These are phyloP conservation scores for Orthosia incerta DNA, from an alignment of 2,888 invertebrate genomes.

Conservation along the genomic window DNA sequence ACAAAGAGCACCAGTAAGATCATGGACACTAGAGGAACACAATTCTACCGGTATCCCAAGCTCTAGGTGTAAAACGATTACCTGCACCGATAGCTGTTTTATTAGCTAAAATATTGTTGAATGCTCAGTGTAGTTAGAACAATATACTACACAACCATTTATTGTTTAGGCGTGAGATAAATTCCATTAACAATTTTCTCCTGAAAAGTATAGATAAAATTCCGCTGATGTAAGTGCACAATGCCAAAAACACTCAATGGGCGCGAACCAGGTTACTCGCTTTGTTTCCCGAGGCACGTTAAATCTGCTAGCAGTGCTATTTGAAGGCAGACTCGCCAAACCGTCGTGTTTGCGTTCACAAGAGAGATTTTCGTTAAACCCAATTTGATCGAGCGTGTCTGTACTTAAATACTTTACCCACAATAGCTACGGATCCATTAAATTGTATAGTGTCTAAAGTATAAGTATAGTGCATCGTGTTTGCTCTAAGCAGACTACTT, in stretches of 20 bases:
- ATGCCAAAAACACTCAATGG: constrained; percentile 52
- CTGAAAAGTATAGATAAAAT: constrained; percentile 45
- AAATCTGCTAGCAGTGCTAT: constrained; percentile 61
- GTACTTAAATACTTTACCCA: constrained; percentile 53
- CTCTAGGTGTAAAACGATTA: constrained; percentile 36
- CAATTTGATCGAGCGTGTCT: constrained; percentile 58
- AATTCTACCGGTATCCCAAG: background rate
- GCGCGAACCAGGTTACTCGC: constrained; percentile 39
- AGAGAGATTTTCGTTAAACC: constrained; percentile 60
- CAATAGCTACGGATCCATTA: constrained; percentile 45
- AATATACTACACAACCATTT: background rate
- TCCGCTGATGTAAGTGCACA: constrained; percentile 31
- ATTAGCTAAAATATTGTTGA: constrained; percentile 20
- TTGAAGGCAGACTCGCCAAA: constrained; percentile 52
- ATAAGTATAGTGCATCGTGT: constrained; percentile 28
- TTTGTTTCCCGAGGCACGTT: constrained; percentile 57
- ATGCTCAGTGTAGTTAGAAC: background rate
- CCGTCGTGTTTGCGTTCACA: constrained; percentile 58
- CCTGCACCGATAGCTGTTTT: constrained; percentile 6
- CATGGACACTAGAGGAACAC: constrained; percentile 22
- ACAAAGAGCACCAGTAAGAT: background rate
- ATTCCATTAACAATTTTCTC: constrained; percentile 1
- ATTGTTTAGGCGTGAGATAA: background rate
- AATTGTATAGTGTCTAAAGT: constrained; percentile 43
- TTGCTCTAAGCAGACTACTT: constrained; percentile 23